These are phyloP conservation scores for Hypocryptadius cinnamomeus DNA, from an alignment of 2,113 vertebrate genomes.

Conservation along the genomic window DNA sequence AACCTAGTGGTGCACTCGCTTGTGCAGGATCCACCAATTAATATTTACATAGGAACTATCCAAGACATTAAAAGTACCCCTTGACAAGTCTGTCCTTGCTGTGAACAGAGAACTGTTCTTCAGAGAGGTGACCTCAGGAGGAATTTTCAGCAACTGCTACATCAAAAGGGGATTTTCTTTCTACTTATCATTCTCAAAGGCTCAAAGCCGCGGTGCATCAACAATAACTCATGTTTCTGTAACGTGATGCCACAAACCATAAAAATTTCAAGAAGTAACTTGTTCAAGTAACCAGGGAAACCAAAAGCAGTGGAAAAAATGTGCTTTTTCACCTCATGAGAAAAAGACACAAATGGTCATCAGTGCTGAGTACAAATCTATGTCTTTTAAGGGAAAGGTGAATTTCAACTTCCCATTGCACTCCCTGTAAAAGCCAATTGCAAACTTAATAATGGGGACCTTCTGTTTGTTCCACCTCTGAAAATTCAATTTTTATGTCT, in stretches of 20 bases:
- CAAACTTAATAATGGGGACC: neutral
- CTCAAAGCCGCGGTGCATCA: neutral
- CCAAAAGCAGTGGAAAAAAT: neutral
- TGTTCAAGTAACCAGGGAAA: neutral
- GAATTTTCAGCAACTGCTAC: constrained; percentile 51
- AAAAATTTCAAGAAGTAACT: neutral
- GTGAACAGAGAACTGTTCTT: neutral
- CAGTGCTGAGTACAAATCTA: neutral
- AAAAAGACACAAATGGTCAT: neutral
- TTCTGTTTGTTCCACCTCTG: neutral
- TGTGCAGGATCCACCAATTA: neutral
- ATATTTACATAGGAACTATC: neutral
- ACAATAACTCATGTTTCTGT: neutral
- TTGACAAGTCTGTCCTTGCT: neutral
- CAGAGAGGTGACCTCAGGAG: constrained; percentile 7
- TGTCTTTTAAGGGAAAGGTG: neutral
- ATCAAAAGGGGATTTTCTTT: constrained; percentile 34
- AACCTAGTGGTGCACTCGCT: neutral
- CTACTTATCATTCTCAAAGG: neutral
- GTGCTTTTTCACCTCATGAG: neutral
- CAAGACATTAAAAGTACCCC: neutral
- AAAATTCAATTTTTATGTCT: neutral
- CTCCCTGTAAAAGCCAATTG: neutral
- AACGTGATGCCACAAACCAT: neutral
- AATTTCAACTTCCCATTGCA: neutral